Evolutionary conservation across 1,140 invertebrate species (phyloP), one percentile per base, ranked within the genome.

Genomic region (Aphelenchoides avenae): DNA sequence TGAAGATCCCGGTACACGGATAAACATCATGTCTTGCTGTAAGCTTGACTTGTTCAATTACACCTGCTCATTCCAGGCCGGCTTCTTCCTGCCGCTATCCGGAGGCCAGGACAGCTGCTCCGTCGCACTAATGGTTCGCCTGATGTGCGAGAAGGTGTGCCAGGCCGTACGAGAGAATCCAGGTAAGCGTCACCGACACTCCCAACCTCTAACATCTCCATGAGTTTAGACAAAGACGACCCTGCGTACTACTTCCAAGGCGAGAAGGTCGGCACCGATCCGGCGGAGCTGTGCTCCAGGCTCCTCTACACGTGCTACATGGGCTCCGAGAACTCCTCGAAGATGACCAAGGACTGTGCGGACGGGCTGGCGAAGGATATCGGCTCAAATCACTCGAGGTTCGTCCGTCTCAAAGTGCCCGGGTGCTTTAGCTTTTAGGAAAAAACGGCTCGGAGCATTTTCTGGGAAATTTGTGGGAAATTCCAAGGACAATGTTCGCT

Each of bases 21-120:
- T n/a, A n/a, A n/a, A n/a, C n/a, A n/a, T n/a, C n/a, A n/a, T n/a
- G n/a, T n/a, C n/a, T n/a, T n/a, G n/a, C n/a, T n/a, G n/a, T n/a
- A 11, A 11, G 18, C 18, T 11, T n/a, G n/a, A n/a, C n/a, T n/a
- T n/a, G n/a, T n/a, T n/a, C n/a, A n/a, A n/a, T n/a, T n/a, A n/a
- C n/a, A n/a, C 11, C 42, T 1, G n/a, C 30, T 56, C 43, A 6
- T 55, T 89, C 3, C 89, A 94, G 79, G 89, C 89, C 33, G 95
- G 95, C 2, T 99, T 89, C 79, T 96, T 99, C 70, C 79, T 99
- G 22, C 93, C 95, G 0, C 80, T 99, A 0, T 95, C 91, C 80
- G 95, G 95, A 5, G 95, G 95, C 0, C 87, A 97, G 1, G 95
- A 99, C 81, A 96, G 91, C 1, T 87, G 88, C n/a, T 87, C 88